Conservation (phyloP, 2,797 vertebrate species). For the Neomorphus geoffroyi region DNA sequence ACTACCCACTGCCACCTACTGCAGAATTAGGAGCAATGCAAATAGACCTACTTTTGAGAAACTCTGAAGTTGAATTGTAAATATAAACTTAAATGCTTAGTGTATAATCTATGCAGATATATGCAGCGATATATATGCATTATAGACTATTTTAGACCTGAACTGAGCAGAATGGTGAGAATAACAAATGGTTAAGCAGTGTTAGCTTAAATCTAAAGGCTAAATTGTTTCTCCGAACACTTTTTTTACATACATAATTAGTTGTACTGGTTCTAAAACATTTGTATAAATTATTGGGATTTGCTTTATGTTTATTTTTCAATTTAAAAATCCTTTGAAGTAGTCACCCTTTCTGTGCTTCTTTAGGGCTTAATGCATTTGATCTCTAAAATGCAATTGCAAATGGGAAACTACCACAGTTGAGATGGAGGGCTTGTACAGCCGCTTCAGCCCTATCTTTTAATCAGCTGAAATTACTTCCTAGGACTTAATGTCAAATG, state of each 20-base stretch:
- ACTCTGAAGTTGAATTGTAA: conserved; percentile 51
- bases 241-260: conserved; percentile 15
- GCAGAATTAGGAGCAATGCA: conserved; percentile 71
- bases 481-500: not conserved
- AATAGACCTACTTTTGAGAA: conserved; percentile 66
- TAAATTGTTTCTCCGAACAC: conserved; percentile 30
- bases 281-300: conserved; percentile 34
- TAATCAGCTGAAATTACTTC: not conserved
- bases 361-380: conserved; percentile 52
- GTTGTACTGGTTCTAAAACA: not conserved
- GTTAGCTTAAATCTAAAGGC: conserved; percentile 2
- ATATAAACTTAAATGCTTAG: conserved; percentile 58
- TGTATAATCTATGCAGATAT: conserved; percentile 43
- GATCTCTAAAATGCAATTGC: conserved; percentile 43
- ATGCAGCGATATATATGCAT: conserved; percentile 43
- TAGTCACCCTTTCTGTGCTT: not conserved
- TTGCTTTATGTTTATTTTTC: conserved; percentile 42
- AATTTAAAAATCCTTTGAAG: conserved; percentile 58
- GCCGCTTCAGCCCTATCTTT: not conserved
- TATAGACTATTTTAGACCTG: conserved; percentile 59
- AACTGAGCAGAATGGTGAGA: conserved; percentile 27
- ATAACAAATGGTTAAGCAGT: conserved; percentile 53
- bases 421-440: not conserved
- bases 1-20: conserved; percentile 83
- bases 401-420: not conserved